Evolutionary conservation across 2,113 vertebrate species (phyloP), one percentile per base, ranked within the genome.

Genomic region (Rousettus leschenaultii): DNA sequence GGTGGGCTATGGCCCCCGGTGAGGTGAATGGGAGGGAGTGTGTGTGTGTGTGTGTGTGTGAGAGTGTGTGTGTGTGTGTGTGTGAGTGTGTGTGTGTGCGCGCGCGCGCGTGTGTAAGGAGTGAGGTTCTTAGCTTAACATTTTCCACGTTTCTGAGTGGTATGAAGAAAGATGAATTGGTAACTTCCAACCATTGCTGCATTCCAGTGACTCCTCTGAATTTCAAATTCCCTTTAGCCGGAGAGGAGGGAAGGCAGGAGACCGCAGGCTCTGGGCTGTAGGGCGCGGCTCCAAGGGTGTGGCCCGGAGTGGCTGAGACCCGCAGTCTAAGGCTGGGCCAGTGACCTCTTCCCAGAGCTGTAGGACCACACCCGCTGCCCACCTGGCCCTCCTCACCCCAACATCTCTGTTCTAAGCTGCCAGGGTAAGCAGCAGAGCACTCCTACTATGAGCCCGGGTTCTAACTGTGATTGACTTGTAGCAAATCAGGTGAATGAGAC

Each of bases 281-380:
- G 35, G 26, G 26, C 21, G 15, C 14, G 74, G 15, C 28, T n/a
- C 40, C 33, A 14, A 14, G 2, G 12, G n/a, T 57, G 10, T 35
- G 78, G 43, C 26, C 3, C 2, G 48, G 43, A 53, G 51, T 26
- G 65, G 7, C 48, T 77, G 35, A 66, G 48, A 3, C 33, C 35
- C 26, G 3, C 53, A 6, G 5, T 4, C 40, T 61, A 10, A 13
- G 38, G 4, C 70, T 74, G 13, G 22, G 3, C 6, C 7, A 1
- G 28, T 30, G 40, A 1, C 53, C 28, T 14, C 30, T 26, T 26
- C 7, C 1, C 5, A 4, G 2, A 1, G 14, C 7, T 21, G 5
- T 22, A 38, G 33, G 30, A 3, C 33, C 26, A 5, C 24, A 6
- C 18, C 5, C 11, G 71, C 8, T 24, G 51, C n/a, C 70, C 7